Base-by-base conservation (phyloP, 2,113 vertebrate genomes). In the Ciconia stormi region DNA sequence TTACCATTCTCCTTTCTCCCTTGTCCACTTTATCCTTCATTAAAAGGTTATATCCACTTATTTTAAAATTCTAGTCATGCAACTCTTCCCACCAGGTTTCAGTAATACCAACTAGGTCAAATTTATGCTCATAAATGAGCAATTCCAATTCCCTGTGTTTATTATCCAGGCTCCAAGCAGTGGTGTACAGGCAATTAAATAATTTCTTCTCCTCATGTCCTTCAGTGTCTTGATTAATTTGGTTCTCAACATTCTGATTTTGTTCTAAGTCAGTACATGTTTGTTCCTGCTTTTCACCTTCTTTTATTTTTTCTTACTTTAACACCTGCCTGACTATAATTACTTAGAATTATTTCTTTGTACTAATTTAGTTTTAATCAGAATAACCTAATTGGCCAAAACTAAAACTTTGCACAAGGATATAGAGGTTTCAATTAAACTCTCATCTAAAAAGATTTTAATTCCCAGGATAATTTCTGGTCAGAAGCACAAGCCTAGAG, bases 151-250 rank as follows among this genome's bases (percentile, higher is more conserved):
- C 78, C 56, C 36, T 82, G 23, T 96, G 44, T 97, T 94, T 96
- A 84, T 94, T 97, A 96, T 29, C 47, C 53, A 88, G 61, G 30
- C 56, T 89, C 20, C 61, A 94, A 96, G 52, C 30, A 82, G 49
- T 82, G 62, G 62, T 91, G 36, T 88, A 82, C 40, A 94, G n/a
- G 30, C 70, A 96, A 90, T 95, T 91, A 91, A 93, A 90, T 80
- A 82, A 82, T 95, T 90, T 88, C 70, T 90, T 94, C 73, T 91
- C 56, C 53, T 94, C 46, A 20, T 91, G 92, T 91, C 84, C 87
- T 95, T 95, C 25, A 5, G 49, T 77, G 78, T 94, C 82, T 94
- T 96, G 62, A 93, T 96, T 88, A 95, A 93, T 94, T 95, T 90
- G 10, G 15, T 90, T 86, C 90, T 93, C 56, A 90, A 50, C 30